Conservation (phyloP, 2,888 invertebrate genomes). For the Pseudococcus jackbeardsleyi region DNA sequence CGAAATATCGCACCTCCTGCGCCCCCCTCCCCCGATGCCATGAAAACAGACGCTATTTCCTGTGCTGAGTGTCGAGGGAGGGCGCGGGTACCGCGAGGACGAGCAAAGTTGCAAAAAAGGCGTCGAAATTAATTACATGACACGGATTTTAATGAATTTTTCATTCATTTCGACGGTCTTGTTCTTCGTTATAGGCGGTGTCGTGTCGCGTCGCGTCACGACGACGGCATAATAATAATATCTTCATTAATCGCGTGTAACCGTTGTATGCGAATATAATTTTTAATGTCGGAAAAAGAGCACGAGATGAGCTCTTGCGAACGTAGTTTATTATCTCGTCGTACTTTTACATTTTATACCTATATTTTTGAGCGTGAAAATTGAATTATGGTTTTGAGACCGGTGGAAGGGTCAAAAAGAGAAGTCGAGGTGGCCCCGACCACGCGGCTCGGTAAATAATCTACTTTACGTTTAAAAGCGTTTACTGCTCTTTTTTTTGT, state of each 20-base stretch:
- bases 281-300: neutral
- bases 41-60: neutral
- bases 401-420: neutral
- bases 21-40: neutral
- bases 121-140: slow-evolving; percentile 22
- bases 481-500: neutral
- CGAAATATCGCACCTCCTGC: neutral
- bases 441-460: too few relatives aligned
- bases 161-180: neutral
- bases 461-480: neutral
- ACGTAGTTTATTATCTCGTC: neutral
- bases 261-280: neutral
- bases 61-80: neutral
- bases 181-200: neutral
- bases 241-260: slow-evolving; percentile 17
- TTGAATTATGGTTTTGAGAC: neutral
- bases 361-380: neutral
- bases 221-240: neutral
- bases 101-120: slow-evolving; percentile 1
- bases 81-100: too few relatives aligned
- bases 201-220: neutral
- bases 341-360: neutral
- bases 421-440: too few relatives aligned
- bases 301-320: neutral
- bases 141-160: slow-evolving; percentile 22